These are phyloP conservation scores for Alcis repandata DNA, from an alignment of 2,888 invertebrate species.

Conservation along the genomic window DNA sequence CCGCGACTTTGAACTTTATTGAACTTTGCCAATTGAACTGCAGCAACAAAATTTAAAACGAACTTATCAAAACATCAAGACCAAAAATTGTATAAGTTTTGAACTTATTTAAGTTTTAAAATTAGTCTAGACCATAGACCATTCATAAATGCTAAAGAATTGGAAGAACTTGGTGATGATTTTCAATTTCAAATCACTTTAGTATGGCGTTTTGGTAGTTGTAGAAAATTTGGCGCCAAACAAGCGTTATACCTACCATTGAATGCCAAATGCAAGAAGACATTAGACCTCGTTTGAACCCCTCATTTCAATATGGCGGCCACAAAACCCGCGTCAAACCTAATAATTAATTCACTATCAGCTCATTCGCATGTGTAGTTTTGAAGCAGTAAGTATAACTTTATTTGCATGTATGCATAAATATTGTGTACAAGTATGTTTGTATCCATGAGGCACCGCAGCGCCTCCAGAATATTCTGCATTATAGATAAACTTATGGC, in stretches of 20 bases:
- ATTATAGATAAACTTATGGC: conserved; percentile 7
- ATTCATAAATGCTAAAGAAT: no score
- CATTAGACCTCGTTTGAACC: not conserved
- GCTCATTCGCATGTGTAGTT: conserved; percentile 24
- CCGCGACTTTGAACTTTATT: no score
- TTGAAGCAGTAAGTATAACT: conserved; percentile 28
- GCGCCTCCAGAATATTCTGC: not conserved
- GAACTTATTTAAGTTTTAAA: no score
- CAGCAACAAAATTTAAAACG: no score
- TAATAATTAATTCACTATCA: conserved; percentile 20
- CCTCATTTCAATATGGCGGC: conserved; percentile 1
- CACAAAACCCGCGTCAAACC: not conserved
- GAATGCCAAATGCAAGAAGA: not conserved
- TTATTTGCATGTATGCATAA: conserved; percentile 30
- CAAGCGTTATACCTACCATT: not conserved
- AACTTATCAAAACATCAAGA: no score
- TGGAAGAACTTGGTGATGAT: no score
- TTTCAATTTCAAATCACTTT: no score
- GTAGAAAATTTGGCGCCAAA: not conserved
- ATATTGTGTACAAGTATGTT: conserved; percentile 9
- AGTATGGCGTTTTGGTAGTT: no score
- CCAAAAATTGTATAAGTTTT: no score
- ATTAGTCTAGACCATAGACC: no score
- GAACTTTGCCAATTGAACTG: no score
- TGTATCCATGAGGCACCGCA: conserved; percentile 1